Evolutionary conservation across 2,797 vertebrate genomes (phyloP).

Genomic region (Myioborus melanocephalus): DNA sequence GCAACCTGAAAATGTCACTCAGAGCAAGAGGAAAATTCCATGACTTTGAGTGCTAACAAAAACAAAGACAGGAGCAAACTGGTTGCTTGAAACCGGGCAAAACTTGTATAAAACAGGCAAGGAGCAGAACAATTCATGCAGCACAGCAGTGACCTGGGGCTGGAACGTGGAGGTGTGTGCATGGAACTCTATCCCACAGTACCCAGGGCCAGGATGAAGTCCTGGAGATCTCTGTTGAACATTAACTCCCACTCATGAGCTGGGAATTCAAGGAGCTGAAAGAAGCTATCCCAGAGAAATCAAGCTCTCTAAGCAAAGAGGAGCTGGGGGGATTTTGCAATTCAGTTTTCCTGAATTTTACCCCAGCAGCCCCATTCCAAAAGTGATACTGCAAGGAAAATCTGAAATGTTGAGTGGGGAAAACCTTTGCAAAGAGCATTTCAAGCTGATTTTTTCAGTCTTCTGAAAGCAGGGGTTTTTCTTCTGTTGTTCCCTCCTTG

Average conservation of each 20-base stretch:
- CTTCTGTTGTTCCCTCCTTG: neutral
- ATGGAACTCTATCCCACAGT: fast-evolving
- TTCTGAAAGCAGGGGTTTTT: neutral
- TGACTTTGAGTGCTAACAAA: neutral
- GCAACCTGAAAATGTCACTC: neutral
- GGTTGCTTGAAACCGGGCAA: neutral
- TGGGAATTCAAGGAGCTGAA: neutral
- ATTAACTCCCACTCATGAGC: neutral
- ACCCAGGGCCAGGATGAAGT: neutral
- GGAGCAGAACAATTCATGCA: neutral
- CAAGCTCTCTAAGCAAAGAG: neutral
- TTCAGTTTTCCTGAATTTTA: neutral
- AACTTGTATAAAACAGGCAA: neutral
- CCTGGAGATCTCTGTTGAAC: neutral
- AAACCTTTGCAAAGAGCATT: neutral
- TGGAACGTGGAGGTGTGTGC: neutral
- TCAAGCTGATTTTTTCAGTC: neutral
- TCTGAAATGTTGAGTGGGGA: neutral
- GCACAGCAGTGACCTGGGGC: neutral
- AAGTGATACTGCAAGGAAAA: neutral
- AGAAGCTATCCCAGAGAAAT: neutral
- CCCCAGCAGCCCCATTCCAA: neutral
- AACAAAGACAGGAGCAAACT: neutral
- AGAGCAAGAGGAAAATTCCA: constrained; percentile 11
- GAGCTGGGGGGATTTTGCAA: neutral